Base-by-base conservation (phyloP, 2,113 vertebrate species). In the Collichthys lucidus region DNA sequence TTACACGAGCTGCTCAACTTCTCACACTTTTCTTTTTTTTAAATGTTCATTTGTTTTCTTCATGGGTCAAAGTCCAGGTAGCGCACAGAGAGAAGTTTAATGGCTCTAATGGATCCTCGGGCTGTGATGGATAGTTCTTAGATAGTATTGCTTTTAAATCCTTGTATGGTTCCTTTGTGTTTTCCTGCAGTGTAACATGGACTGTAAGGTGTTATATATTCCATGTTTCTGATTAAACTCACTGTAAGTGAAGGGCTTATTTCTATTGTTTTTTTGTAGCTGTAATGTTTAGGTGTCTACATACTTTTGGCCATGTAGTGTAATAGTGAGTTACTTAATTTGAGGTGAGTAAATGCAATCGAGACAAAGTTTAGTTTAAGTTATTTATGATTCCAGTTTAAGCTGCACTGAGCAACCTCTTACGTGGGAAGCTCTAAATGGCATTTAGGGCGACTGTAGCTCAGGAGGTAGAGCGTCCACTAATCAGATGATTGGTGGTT, bases 1-100 rank as follows among this genome's bases (percentile, higher is more conserved):
- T 94, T 94, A 83, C 84, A 91, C 68, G 87, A 93, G 91, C 94
- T 94, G 95, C 83, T 92, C 64, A 14, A 79, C 87, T 93, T 95
- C 94, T 88, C 94, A 94, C 86, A 78, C 56, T 70, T 61, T 71
- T 56, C 55, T 5, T 9, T 60, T 55, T 77, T 77, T 83, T 71
- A 3, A 1, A 75, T 14, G 46, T 52, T 71, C n/a, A 10, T 50
- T 56, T 49, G 49, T 75, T 83, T 83, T 26, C 63, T 19, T n/a
- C 22, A 10, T 52, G 57, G 79, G 77, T 69, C 74, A 80, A 70
- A 88, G 80, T 90, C 80, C 84, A 82, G 15, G 35, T 64, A 9
- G 40, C 31, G 20, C 42, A 47, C 17, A 49, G 19, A 79, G 24
- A 17, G 52, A 49, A 2, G 72, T 40, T 47, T 69, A 50, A 52